A percentile compares a stretch with the other conserved stretches of the same genome.
Evolutionary conservation across 2,797 vertebrate genomes (phyloP).

Genomic region (Furcifer pardalis): DNA sequence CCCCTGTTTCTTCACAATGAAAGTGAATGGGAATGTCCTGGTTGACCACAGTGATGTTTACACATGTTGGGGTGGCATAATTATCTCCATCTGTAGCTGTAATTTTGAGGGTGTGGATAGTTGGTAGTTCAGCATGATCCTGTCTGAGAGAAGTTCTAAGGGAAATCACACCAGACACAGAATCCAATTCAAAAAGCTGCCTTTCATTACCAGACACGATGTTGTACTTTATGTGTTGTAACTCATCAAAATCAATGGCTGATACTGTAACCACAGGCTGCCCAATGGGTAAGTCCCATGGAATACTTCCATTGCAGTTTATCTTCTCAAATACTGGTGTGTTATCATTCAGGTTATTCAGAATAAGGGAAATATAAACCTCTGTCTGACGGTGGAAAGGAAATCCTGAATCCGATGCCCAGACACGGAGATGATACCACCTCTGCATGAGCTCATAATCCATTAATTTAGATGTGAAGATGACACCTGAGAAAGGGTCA

Average conservation of each 20-base stretch:
- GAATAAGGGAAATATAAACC: slow-evolving; percentile 85
- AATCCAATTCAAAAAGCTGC: slow-evolving; percentile 87
- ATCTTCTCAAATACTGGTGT: slow-evolving; percentile 89
- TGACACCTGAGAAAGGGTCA: slow-evolving; percentile 87
- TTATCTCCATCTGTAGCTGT: slow-evolving; percentile 90
- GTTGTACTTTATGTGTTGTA: slow-evolving; percentile 87
- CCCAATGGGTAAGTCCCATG: slow-evolving; percentile 80
- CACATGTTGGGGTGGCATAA: slow-evolving; percentile 81
- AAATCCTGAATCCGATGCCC: slow-evolving; percentile 92
- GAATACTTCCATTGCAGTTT: slow-evolving; percentile 87
- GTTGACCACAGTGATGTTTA: slow-evolving; percentile 85
- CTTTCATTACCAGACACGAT: slow-evolving; percentile 90
- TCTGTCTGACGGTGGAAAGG: slow-evolving; percentile 90
- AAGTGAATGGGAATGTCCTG: slow-evolving; percentile 75
- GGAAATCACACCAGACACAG: slow-evolving; percentile 83
- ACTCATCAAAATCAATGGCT: slow-evolving; percentile 92
- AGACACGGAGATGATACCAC: slow-evolving; percentile 87
- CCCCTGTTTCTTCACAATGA: slow-evolving; percentile 87
- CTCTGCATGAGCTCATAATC: slow-evolving; percentile 96
- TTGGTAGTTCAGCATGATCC: slow-evolving; percentile 56
- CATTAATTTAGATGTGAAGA: slow-evolving; percentile 86
- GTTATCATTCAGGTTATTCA: slow-evolving; percentile 95
- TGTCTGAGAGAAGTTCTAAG: slow-evolving; percentile 80
- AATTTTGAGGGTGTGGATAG: slow-evolving; percentile 83
- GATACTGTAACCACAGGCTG: slow-evolving; percentile 81